Evolutionary conservation across 1,140 invertebrate species (phyloP), one percentile per base, ranked within the genome.

Genomic region (Drosophila persimilis): DNA sequence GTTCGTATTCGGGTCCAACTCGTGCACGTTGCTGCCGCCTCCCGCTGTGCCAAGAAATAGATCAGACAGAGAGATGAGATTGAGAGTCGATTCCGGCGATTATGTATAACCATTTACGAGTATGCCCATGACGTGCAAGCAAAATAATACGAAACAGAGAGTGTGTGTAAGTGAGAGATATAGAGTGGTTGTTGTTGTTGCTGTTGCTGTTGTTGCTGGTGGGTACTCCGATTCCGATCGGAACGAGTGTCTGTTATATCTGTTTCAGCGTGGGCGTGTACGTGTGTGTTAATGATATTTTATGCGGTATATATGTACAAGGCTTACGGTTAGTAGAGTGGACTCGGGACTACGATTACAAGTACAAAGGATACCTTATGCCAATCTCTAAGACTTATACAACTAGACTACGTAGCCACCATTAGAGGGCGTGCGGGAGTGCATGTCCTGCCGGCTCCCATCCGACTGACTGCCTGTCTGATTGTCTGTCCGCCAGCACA

Each of bases 1-100:
- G 60, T 90, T 90, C 29, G 73, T 89, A 11, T 85, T 89, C 47
- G 84, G 78, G 63, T 90, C 86, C 80, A 91, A 80, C 64, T 77
- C 83, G 70, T 90, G 89, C 35, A 90, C 73, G 75, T 78, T 80
- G 65, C 48, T 80, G 48, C 70, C 60, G 24, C 63, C 66, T 52
- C 73, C 81, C 53, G 64, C 81, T 83, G 62, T 69, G 45, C 4
- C 31, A 46, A 67, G 53, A 47, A 35, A 46, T 22, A 60, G 26
- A 39, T 20, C 22, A 20, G 20, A 20, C 43, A 29, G 26, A 3
- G 15, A 3, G 54, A 9, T 73, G 60, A 60, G 57, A 44, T 60
- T 11, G 5, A 45, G 62, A 43, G 24, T 47, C 24, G 51, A 15
- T 20, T 20, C 20, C 6, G 7, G 44, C 22, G 11, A 13, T n/a